These are phyloP conservation scores for Phalacrocorax brasilianus DNA, from an alignment of 2,113 vertebrate species.

Conservation along the genomic window DNA sequence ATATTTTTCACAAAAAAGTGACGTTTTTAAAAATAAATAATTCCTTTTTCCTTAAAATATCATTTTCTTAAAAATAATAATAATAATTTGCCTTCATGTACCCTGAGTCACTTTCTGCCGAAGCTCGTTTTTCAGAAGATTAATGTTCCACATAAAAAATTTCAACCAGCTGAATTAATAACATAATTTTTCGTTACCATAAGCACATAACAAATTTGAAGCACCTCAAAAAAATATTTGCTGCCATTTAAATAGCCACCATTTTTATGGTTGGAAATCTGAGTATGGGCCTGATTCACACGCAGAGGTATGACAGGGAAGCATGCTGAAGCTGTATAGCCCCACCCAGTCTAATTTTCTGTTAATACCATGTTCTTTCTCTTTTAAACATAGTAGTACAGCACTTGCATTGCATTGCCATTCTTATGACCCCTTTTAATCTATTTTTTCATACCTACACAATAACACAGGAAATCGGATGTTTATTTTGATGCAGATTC, in stretches of 20 bases:
- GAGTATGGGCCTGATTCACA: neutral
- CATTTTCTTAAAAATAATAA: neutral
- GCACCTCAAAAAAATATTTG: neutral
- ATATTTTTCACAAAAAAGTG: neutral
- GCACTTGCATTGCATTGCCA: neutral
- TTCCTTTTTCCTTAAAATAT: neutral
- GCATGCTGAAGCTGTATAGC: rapidly evolving
- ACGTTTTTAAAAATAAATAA: neutral
- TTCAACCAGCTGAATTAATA: neutral
- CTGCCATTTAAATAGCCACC: neutral
- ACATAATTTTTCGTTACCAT: neutral
- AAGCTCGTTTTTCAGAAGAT: neutral
- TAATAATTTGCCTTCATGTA: neutral
- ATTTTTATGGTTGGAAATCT: neutral
- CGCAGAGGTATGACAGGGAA: neutral
- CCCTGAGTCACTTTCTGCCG: neutral
- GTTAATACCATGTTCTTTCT: neutral
- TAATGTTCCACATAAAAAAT: neutral
- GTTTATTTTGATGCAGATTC: neutral
- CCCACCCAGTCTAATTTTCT: neutral
- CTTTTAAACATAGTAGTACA: neutral
- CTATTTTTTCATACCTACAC: neutral
- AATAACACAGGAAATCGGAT: neutral
- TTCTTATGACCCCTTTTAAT: neutral
- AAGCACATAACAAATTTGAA: neutral